Percentiles rank a stretch among this genome's conserved stretches.
These are phyloP conservation scores for Rhea americana DNA, from an alignment of 2,113 vertebrate genomes.

Conservation along the genomic window DNA sequence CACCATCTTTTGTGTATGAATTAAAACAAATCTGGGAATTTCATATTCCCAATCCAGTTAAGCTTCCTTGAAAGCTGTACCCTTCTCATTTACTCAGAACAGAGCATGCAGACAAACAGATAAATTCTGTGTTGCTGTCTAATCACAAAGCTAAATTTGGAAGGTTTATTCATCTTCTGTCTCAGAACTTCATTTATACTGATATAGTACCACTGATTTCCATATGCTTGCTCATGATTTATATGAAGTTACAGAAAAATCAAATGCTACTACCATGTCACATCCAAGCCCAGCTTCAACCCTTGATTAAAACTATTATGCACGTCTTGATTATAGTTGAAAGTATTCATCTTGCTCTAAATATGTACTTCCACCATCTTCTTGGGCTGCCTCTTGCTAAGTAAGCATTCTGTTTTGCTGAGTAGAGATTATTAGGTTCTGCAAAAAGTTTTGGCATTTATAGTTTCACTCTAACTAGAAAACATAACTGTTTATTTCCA, in stretches of 20 bases:
- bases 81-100: not conserved
- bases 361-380: not conserved
- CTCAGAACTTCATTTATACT: not conserved
- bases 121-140: not conserved
- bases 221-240: not conserved
- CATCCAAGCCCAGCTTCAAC: not conserved
- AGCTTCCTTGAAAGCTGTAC: not conserved
- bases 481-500: conserved; percentile 33
- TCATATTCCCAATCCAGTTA: not conserved
- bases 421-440: conserved; percentile 18
- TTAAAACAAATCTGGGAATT: not conserved
- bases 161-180: not conserved
- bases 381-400: conserved; percentile 11
- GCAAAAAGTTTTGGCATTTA: conserved; percentile 15
- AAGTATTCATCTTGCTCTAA: not conserved
- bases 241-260: not conserved
- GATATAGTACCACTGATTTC: not conserved
- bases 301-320: not conserved
- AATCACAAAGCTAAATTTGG: not conserved
- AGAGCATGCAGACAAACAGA: not conserved
- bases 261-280: not conserved
- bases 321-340: not conserved
- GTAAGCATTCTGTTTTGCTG: conserved; percentile 42
- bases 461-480: conserved; percentile 16
- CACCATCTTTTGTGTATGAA: not conserved